Evolutionary conservation across 2,888 invertebrate genomes (phyloP).

Genomic region (Philopedon plagiatum): DNA sequence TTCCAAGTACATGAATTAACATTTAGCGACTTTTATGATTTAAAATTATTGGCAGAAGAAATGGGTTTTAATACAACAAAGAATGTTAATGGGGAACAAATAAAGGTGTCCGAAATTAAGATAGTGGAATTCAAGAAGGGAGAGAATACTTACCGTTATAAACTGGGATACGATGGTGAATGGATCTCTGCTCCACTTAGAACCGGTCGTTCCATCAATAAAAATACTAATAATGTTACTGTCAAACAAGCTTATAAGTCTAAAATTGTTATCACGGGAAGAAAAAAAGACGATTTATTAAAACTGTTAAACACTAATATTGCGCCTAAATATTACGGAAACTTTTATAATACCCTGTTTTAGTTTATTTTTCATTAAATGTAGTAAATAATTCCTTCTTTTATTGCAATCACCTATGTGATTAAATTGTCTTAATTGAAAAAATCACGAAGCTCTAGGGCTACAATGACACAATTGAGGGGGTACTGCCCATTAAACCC

Average conservation of each 20-base stretch:
- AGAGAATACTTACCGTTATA: neutral
- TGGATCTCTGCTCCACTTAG: neutral
- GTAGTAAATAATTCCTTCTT: constrained; percentile 8
- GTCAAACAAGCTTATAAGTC: constrained; percentile 13
- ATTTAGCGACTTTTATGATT: constrained; percentile 8
- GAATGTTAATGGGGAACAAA: constrained; percentile 12
- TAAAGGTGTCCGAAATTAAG: constrained; percentile 13
- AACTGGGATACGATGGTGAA: constrained; percentile 9
- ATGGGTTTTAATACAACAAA: neutral
- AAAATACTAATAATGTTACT: constrained; percentile 1
- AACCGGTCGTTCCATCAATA: constrained; percentile 8
- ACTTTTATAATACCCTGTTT: constrained; percentile 14
- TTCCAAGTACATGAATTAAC: constrained; percentile 1
- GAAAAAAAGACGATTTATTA: constrained; percentile 23
- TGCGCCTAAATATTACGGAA: constrained; percentile 4
- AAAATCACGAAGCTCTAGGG: constrained; percentile 4
- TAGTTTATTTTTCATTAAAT: constrained; percentile 21
- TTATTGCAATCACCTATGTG: constrained; percentile 7
- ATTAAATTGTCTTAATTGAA: neutral
- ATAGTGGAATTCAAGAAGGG: constrained; percentile 15
- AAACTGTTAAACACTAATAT: neutral
- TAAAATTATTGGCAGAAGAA: neutral
- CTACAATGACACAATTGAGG: constrained; percentile 22
- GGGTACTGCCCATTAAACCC: neutral
- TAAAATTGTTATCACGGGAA: constrained; percentile 15